phyloP scores from a whole-genome alignment of 2,888 invertebrate genomes.

The Fissipunctia ypsillon region DNA sequence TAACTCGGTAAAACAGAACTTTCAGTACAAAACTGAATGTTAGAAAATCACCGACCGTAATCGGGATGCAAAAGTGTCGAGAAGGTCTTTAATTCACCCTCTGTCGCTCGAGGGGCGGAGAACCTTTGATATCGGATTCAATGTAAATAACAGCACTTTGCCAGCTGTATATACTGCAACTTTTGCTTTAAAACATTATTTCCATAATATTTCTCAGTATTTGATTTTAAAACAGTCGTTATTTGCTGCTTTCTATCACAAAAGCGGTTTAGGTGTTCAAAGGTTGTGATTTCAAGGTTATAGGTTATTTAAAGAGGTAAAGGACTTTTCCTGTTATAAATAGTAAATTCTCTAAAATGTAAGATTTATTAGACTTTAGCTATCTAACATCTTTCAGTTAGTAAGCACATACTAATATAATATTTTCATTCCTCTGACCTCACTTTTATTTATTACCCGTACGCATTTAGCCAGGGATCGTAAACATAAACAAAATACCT shows the following conservation, averaged over 20 bases:
- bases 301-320: background rate
- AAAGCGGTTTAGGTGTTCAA: background rate
- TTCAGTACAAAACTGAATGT: slow-evolving; percentile 27
- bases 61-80: slow-evolving; percentile 39
- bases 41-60: slow-evolving; percentile 35
- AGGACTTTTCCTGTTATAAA: background rate
- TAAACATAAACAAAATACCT: slow-evolving; percentile 56
- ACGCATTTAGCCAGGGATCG: slow-evolving; percentile 36
- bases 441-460: slow-evolving; percentile 40
- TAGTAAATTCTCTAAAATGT: background rate
- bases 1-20: background rate
- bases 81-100: slow-evolving; percentile 29
- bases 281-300: background rate
- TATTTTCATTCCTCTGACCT: slow-evolving; percentile 20
- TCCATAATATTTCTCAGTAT: slow-evolving; percentile 13
- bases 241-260: background rate
- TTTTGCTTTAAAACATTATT: slow-evolving; percentile 32
- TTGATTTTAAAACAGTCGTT: slow-evolving; percentile 22
- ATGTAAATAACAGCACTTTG: slow-evolving; percentile 61
- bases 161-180: slow-evolving; percentile 33
- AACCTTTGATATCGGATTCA: slow-evolving; percentile 62
- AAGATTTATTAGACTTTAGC: background rate
- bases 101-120: slow-evolving; percentile 24
- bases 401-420: background rate
- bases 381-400: background rate